phyloP scores from a whole-genome alignment of 1,140 invertebrate species.

The Choristoneura fumiferana region DNA sequence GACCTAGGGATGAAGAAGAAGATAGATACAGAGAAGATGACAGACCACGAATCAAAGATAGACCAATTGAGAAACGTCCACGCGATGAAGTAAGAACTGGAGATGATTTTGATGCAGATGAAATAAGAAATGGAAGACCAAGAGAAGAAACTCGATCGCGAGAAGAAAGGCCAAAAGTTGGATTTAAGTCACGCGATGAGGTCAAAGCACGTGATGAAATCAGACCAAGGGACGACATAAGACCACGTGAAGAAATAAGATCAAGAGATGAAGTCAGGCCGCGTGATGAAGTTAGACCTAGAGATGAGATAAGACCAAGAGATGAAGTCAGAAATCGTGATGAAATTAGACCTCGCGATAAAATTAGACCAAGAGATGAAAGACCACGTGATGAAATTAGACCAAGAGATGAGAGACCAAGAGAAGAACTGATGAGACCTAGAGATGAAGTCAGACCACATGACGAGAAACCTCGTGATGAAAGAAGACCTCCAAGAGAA shows the following conservation, averaged over 20 bases:
- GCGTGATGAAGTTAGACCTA: slow-evolving; percentile 43
- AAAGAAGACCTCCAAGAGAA: slow-evolving; percentile 33
- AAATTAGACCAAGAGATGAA: slow-evolving; percentile 35
- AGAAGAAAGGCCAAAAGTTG: slow-evolving; percentile 41
- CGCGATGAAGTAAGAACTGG: slow-evolving; percentile 40
- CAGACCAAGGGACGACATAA: slow-evolving; percentile 41
- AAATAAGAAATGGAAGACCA: slow-evolving; percentile 26
- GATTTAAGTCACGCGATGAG: slow-evolving; percentile 40
- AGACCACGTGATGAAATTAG: slow-evolving; percentile 32
- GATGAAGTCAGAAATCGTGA: slow-evolving; percentile 44
- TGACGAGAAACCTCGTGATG: slow-evolving; percentile 9
- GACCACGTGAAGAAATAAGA: slow-evolving; percentile 33
- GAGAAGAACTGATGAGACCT: slow-evolving; percentile 35
- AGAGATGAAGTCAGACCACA: slow-evolving; percentile 22
- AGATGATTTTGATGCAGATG: slow-evolving; percentile 43
- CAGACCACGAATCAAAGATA: slow-evolving; percentile 40
- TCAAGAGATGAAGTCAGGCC: slow-evolving; percentile 37
- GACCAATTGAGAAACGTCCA: slow-evolving; percentile 32
- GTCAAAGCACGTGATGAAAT: slow-evolving; percentile 40
- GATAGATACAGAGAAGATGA: slow-evolving; percentile 45
- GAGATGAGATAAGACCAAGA: slow-evolving; percentile 37
- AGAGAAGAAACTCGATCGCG: too few relatives aligned
- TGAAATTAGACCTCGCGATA: slow-evolving; percentile 40
- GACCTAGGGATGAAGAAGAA: slow-evolving; percentile 53
- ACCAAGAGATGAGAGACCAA: slow-evolving; percentile 38